Evolutionary conservation across 35 echinoderm and acorn worm genomes (phyloP), one percentile per base, ranked within the genome.

Genomic region (Acanthaster planci): DNA sequence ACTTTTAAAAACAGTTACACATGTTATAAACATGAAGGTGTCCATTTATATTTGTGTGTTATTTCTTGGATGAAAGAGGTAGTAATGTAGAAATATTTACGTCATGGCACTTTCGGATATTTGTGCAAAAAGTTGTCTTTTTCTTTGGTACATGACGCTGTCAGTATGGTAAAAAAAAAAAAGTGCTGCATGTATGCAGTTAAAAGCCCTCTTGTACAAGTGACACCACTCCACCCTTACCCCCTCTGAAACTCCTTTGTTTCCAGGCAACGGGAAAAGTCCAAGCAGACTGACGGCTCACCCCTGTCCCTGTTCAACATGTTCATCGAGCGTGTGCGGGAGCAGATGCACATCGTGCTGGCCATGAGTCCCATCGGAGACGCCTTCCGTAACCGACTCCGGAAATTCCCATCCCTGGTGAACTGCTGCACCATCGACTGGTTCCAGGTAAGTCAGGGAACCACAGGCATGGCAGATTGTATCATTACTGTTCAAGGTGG

Each of bases 311-410:
- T 97, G 6, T 97, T 97, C 88, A 97, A 97, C 56, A 93, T 97
- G 86, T 97, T 97, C 40, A 93, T 97, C 40, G 91, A 97, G 51
- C 80, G 95, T 39, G 91, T 93, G 23, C 85, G 95, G 76, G 88
- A 93, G 26, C 95, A 97, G 88, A 72, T 97, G 10, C 91, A 93
- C 42, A 82, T 97, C 39, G 92, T 97, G 21, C 37, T 97, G 55
- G 95, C 95, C 7, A 97, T 97, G 95, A 97, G 91, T 42, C 95
- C 95, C 19, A 97, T 97, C 50, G 95, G 95, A 77, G 95, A 97
- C 78, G 95, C 95, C 67, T 97, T 97, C 67, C 64, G 95, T 56
- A 97, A 97, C 81, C 78, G 95, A 77, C 91, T 97, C 31, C 85
- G 95, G 40, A 97, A 97, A 57, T 97, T 97, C 85, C 95, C 95